A percentile compares a stretch with the other conserved stretches of the same genome.
phyloP scores from a whole-genome alignment of 2,113 vertebrate genomes.

The Pseudorasbora parva region DNA sequence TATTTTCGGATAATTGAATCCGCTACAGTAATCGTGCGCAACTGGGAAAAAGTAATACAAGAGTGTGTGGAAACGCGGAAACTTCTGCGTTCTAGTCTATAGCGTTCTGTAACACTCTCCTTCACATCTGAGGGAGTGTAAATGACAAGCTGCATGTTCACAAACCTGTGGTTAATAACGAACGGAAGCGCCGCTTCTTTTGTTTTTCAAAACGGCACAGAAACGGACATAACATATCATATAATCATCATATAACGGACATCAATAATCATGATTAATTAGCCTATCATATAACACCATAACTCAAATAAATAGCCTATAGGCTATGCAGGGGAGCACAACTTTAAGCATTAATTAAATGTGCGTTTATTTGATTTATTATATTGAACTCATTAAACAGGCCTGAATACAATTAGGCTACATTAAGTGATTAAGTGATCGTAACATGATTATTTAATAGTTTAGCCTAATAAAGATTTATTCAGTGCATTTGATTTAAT shows the following conservation, averaged over 20 bases:
- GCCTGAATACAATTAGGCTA: background rate
- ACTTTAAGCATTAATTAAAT: background rate
- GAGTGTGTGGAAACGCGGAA: background rate
- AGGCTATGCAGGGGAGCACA: background rate
- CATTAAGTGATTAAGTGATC: background rate
- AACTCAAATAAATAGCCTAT: background rate
- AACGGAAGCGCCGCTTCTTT: background rate
- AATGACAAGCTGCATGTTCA: background rate
- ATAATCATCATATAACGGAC: background rate
- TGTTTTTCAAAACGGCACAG: background rate
- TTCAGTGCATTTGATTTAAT: background rate
- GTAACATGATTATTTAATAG: background rate
- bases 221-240: background rate
- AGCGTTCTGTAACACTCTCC: background rate
- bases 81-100: background rate
- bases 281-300: too few relatives aligned
- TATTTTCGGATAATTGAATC: background rate
- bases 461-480: background rate
- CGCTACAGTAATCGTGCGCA: background rate
- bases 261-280: too few relatives aligned
- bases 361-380: background rate
- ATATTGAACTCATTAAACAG: background rate
- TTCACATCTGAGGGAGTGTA: background rate
- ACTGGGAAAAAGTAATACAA: background rate
- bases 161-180: background rate